A percentile compares a stretch with the other conserved stretches of the same genome.
These are phyloP conservation scores for Oreamnos americanus DNA, from an alignment of 2,113 vertebrate species.

Conservation along the genomic window DNA sequence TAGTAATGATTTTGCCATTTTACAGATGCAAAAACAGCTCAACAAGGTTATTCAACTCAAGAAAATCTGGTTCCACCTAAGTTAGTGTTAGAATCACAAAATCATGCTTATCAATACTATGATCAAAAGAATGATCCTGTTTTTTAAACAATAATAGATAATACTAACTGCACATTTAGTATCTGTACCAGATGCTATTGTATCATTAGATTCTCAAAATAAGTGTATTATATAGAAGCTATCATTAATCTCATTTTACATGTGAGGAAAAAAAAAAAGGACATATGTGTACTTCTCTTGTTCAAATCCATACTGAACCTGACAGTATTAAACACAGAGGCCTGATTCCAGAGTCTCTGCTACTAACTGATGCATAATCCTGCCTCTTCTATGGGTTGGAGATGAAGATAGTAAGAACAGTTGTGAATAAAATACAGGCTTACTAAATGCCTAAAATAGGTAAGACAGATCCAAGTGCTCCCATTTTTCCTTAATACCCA, in stretches of 20 bases:
- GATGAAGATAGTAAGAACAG: not conserved
- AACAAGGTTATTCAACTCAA: not conserved
- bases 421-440: not conserved
- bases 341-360: not conserved
- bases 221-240: not conserved
- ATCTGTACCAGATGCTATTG: accelerated
- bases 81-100: not conserved
- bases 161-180: not conserved
- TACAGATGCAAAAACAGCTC: not conserved
- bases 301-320: not conserved
- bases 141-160: not conserved
- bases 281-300: not conserved
- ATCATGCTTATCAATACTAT: not conserved
- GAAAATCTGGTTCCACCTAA: not conserved
- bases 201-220: not conserved
- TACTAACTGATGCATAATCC: not conserved
- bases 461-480: not conserved
- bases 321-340: not conserved
- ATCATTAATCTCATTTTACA: not conserved
- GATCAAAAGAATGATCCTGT: not conserved
- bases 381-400: not conserved
- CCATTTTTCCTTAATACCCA: not conserved
- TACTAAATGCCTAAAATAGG: not conserved
- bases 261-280: not conserved
- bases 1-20: not conserved